Percentiles rank a stretch among this genome's conserved stretches.
phyloP scores from a whole-genome alignment of 1,140 invertebrate species.

The Carposina sasakii region DNA sequence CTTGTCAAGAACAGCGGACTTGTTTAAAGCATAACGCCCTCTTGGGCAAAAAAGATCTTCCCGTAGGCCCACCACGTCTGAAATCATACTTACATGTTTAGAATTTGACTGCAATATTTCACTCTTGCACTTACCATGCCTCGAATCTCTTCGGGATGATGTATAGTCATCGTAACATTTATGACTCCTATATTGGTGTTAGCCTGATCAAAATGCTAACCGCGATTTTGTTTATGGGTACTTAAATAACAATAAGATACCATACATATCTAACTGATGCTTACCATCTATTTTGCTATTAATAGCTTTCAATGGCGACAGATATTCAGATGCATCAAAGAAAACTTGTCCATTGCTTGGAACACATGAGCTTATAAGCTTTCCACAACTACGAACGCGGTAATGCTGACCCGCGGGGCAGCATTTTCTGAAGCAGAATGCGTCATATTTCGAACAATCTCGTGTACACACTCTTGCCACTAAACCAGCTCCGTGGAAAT shows the following conservation, averaged over 20 bases:
- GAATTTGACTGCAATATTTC: too few species aligned
- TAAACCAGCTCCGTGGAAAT: constrained; percentile 22
- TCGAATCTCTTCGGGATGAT: too few species aligned
- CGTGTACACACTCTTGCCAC: constrained; percentile 52
- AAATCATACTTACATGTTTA: constrained; percentile 6
- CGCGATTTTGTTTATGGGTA: too few species aligned
- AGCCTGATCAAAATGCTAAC: too few species aligned
- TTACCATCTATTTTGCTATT: constrained; percentile 35
- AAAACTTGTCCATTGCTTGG: constrained; percentile 30
- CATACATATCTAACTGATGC: constrained; percentile 24
- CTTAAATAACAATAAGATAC: constrained; percentile 36
- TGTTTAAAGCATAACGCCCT: constrained; percentile 39
- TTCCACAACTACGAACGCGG: constrained; percentile 31
- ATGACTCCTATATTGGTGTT: too few species aligned
- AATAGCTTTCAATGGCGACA: constrained; percentile 33
- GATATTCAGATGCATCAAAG: constrained; percentile 43
- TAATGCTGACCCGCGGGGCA: constrained; percentile 62
- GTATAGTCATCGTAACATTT: too few species aligned
- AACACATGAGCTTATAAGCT: constrained; percentile 38
- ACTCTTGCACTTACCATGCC: too few species aligned
- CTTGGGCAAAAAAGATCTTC: constrained; percentile 32
- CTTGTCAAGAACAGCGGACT: constrained; percentile 30
- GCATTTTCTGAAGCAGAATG: constrained; percentile 60
- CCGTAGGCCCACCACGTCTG: constrained; percentile 48
- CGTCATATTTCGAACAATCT: constrained; percentile 41